phyloP scores from a whole-genome alignment of 1,140 invertebrate genomes.

The Dreissena rostriformis region DNA sequence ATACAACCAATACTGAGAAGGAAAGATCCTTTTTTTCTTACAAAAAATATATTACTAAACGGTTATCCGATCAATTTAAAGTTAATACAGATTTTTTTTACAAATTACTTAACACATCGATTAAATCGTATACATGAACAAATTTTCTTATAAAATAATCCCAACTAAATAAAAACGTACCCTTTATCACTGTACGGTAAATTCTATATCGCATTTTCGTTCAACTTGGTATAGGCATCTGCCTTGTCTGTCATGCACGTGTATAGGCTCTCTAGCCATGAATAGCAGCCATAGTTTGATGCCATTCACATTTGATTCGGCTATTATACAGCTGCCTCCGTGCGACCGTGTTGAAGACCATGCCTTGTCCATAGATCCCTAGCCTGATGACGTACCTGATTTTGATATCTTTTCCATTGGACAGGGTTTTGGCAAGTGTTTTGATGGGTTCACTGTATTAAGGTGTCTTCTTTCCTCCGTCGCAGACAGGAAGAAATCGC shows the following conservation, averaged over 20 bases:
- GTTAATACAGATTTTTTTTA: too few relatives aligned
- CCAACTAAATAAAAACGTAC: too few relatives aligned
- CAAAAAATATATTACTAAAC: too few relatives aligned
- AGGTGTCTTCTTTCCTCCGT: constrained; percentile 23
- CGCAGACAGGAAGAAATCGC: constrained; percentile 29
- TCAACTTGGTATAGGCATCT: constrained; percentile 27
- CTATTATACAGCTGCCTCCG: constrained; percentile 62
- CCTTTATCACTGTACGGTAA: neutral
- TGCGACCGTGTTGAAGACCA: constrained; percentile 23
- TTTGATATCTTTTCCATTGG: constrained; percentile 32
- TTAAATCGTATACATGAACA: too few relatives aligned
- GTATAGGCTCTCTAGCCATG: constrained; percentile 63
- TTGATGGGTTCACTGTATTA: constrained; percentile 19
- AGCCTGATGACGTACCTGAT: constrained; percentile 46
- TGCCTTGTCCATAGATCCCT: constrained; percentile 53
- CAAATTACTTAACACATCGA: too few relatives aligned
- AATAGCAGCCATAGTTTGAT: constrained; percentile 71
- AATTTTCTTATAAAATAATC: too few relatives aligned
- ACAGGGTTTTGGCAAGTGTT: constrained; percentile 50
- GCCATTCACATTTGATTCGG: constrained; percentile 74
- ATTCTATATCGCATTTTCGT: neutral
- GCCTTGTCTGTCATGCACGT: constrained; percentile 39
- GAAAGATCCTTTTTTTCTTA: too few relatives aligned
- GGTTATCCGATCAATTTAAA: too few relatives aligned
- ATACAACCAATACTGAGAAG: too few relatives aligned